Percentiles rank a stretch among this genome's conserved stretches.
Conservation (phyloP, 2,113 vertebrate species). For the Herpetotheres cachinnans region DNA sequence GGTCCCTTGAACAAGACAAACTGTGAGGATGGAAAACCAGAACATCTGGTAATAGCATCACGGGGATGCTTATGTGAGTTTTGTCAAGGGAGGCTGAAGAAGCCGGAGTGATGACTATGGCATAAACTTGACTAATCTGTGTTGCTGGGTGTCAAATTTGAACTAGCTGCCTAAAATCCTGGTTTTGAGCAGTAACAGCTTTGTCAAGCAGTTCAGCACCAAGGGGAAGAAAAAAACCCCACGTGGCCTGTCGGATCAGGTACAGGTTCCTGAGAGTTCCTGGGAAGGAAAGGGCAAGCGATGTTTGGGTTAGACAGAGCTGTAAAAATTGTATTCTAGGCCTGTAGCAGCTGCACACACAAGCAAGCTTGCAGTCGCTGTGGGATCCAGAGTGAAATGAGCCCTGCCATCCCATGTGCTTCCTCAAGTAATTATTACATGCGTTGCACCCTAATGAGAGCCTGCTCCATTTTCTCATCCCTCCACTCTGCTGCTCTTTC, state of each 20-base stretch:
- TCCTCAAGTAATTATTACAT: conserved; percentile 23
- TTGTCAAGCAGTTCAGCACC: background rate
- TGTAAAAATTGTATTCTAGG: background rate
- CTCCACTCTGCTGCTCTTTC: background rate
- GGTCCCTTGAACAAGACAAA: background rate
- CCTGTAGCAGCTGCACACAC: background rate
- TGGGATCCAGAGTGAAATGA: conserved; percentile 17
- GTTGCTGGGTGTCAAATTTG: background rate
- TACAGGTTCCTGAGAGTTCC: background rate
- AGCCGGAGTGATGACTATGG: background rate
- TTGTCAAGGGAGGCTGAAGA: background rate
- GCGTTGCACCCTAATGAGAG: conserved; percentile 19
- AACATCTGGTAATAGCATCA: background rate
- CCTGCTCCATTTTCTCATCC: conserved; percentile 37
- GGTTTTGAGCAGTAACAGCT: background rate
- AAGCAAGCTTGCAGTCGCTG: background rate
- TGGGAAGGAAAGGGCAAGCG: background rate
- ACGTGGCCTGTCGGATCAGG: background rate
- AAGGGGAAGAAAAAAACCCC: background rate
- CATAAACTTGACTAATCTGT: background rate
- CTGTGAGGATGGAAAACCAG: background rate
- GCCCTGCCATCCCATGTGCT: background rate
- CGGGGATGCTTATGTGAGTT: background rate
- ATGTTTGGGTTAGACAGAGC: background rate
- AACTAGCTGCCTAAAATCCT: background rate